Evolutionary conservation across 2,888 invertebrate species (phyloP).

Genomic region (Sesamia inferens): DNA sequence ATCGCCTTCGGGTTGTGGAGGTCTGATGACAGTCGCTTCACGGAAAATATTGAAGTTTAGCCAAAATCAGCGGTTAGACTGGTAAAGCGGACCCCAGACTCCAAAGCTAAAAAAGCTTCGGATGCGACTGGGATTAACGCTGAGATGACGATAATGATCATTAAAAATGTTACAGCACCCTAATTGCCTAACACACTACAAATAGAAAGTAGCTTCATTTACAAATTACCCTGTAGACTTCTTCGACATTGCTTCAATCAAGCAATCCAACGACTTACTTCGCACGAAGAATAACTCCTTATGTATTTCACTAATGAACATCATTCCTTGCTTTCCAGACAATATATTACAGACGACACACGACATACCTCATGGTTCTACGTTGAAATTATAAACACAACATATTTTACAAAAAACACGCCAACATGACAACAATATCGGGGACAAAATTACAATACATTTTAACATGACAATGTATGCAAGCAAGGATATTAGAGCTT

Average conservation of each 20-base stretch:
- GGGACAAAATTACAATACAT: conserved; percentile 31
- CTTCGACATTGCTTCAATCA: not conserved
- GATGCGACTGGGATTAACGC: too few species aligned
- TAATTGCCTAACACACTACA: too few species aligned
- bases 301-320: not conserved
- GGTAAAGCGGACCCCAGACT: too few species aligned
- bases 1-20: too few species aligned
- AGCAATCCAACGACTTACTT: not conserved
- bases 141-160: too few species aligned
- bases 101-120: too few species aligned
- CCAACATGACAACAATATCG: conserved; percentile 3
- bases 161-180: too few species aligned
- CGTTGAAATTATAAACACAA: not conserved
- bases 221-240: not conserved
- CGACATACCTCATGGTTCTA: too few species aligned
- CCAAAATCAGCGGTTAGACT: too few species aligned
- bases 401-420: not conserved
- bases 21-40: too few species aligned
- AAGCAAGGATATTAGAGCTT: conserved; percentile 20
- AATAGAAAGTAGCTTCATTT: too few species aligned
- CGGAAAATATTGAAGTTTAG: too few species aligned
- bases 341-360: not conserved
- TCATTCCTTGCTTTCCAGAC: not conserved
- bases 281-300: not conserved
- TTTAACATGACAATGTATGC: conserved; percentile 24